A percentile compares a stretch with the other conserved stretches of the same genome.
phyloP scores from a whole-genome alignment of 2,888 invertebrate species.

The Lasioglossum marginatum region DNA sequence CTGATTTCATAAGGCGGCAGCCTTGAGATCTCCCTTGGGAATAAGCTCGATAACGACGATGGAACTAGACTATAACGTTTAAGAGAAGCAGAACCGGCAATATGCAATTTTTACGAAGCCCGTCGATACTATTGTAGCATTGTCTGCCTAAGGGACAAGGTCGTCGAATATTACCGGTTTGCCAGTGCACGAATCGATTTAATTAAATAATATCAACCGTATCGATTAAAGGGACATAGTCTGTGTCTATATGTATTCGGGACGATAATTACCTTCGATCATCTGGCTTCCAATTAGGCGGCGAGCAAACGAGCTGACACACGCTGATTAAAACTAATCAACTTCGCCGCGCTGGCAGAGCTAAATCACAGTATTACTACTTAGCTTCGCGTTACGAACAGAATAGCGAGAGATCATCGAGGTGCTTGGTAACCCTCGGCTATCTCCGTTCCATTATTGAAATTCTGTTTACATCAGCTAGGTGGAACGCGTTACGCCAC shows the following conservation, averaged over 20 bases:
- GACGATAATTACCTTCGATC: constrained; percentile 14
- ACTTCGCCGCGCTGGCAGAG: not conserved
- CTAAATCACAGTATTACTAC: not conserved
- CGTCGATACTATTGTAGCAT: not conserved
- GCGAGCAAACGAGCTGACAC: not conserved
- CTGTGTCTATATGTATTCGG: not conserved
- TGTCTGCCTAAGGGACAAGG: not conserved
- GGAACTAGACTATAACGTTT: not conserved
- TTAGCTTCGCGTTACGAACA: not conserved
- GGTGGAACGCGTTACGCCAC: constrained; percentile 51
- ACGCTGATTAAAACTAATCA: not conserved
- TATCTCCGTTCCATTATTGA: constrained; percentile 35
- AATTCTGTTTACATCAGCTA: constrained; percentile 54
- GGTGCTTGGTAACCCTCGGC: not conserved
- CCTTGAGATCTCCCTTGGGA: not conserved
- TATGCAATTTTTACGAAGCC: constrained; percentile 16
- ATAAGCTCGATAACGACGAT: not conserved
- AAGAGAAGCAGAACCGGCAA: not conserved
- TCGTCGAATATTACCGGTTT: not conserved
- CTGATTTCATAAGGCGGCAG: not conserved
- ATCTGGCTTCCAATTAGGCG: not conserved
- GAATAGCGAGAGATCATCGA: constrained; percentile 5
- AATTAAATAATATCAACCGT: not conserved
- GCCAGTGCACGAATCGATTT: not conserved
- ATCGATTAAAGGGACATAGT: not conserved